A percentile compares a stretch with the other conserved stretches of the same genome.
phyloP scores from a whole-genome alignment of 2,888 invertebrate genomes.

The Cactoblastis cactorum region DNA sequence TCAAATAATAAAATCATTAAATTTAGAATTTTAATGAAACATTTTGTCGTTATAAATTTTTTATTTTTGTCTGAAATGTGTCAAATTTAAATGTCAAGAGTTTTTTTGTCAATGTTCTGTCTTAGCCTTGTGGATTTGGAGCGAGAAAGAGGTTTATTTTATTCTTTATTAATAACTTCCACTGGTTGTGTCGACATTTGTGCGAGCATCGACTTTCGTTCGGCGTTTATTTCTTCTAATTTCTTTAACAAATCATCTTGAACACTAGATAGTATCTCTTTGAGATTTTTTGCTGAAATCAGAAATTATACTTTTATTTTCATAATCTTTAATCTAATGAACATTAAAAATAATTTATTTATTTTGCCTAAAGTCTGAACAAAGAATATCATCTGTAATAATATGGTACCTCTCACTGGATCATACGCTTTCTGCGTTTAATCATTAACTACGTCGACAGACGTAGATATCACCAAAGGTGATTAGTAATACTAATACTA shows the following conservation, averaged over 20 bases:
- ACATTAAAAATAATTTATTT: not conserved
- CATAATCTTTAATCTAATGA: too few species aligned
- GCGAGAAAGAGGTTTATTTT: constrained; percentile 4
- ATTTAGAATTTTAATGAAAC: constrained; percentile 5
- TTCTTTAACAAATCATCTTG: constrained; percentile 67
- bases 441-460: too few species aligned
- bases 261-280: constrained; percentile 70
- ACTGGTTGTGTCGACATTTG: constrained; percentile 23
- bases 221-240: constrained; percentile 56
- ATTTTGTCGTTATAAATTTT: not conserved
- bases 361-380: too few species aligned
- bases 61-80: too few species aligned
- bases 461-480: too few species aligned
- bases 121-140: not conserved
- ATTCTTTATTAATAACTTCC: constrained; percentile 19
- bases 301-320: not conserved
- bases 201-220: constrained; percentile 31
- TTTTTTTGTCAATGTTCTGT: not conserved
- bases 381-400: too few species aligned
- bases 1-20: not conserved
- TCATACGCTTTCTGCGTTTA: too few species aligned
- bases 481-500: too few species aligned
- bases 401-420: too few species aligned
- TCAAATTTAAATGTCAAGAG: constrained; percentile 14
- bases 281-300: constrained; percentile 61